Conservation (phyloP, 2,888 invertebrate genomes). For the Sthenelais limicola region DNA sequence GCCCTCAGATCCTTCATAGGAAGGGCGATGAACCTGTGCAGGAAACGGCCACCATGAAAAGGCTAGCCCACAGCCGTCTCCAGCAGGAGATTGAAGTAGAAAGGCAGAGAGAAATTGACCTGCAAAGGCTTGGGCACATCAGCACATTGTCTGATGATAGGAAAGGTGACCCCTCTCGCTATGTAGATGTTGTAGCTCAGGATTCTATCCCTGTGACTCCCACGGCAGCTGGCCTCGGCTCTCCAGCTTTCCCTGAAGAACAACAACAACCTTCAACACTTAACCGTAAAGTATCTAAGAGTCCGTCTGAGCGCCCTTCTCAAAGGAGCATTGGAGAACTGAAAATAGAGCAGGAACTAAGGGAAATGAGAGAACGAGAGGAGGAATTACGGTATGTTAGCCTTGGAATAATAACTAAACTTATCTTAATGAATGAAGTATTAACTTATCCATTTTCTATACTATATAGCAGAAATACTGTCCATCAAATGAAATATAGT, state of each 20-base stretch:
- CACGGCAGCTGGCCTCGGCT: slow-evolving; percentile 45
- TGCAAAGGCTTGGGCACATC: slow-evolving; percentile 79
- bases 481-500: too few relatives aligned
- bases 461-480: too few relatives aligned
- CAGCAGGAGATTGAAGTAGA: slow-evolving; percentile 92
- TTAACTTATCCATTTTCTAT: too few relatives aligned
- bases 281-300: too few relatives aligned
- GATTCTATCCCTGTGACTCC: slow-evolving; percentile 35
- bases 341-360: slow-evolving; percentile 88
- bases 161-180: slow-evolving; percentile 73
- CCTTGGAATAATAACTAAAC: too few relatives aligned
- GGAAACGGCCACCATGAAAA: slow-evolving; percentile 59
- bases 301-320: neutral
- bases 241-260: slow-evolving; percentile 39
- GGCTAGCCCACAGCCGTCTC: slow-evolving; percentile 78
- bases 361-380: slow-evolving; percentile 87
- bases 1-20: slow-evolving; percentile 11
- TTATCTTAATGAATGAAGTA: too few relatives aligned
- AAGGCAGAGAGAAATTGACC: slow-evolving; percentile 86
- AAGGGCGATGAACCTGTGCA: slow-evolving; percentile 43
- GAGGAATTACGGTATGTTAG: slow-evolving; percentile 82
- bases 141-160: slow-evolving; percentile 76
- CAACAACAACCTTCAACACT: too few relatives aligned
- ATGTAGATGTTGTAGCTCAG: slow-evolving; percentile 57
- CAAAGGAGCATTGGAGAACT: slow-evolving; percentile 78